Evolutionary conservation across 2,888 invertebrate genomes (phyloP).

Genomic region (Octonoba sinensis): DNA sequence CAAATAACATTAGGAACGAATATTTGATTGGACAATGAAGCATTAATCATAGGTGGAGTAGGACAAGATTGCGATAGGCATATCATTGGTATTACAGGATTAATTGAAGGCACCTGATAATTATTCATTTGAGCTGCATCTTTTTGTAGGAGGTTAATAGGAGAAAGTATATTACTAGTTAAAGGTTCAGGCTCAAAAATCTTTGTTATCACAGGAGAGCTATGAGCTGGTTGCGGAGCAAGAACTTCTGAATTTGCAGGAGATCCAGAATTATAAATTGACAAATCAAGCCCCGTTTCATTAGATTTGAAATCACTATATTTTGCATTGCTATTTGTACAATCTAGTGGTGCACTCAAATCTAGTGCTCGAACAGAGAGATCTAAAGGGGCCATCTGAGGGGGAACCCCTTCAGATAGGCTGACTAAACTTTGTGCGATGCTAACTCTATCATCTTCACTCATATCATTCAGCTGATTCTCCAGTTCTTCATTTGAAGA

Average conservation of each 20-base stretch:
- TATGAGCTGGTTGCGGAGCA: not conserved
- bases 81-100: not conserved
- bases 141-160: too few species aligned
- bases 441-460: slow-evolving; percentile 6
- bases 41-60: not conserved
- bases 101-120: too few species aligned
- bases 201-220: not conserved
- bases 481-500: not conserved
- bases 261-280: not conserved
- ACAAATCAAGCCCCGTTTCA: not conserved
- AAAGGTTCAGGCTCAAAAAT: not conserved
- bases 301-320: not conserved
- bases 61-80: not conserved
- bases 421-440: slow-evolving; percentile 18
- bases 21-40: not conserved
- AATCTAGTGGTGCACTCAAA: slow-evolving; percentile 74
- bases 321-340: not conserved
- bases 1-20: not conserved
- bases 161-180: too few species aligned
- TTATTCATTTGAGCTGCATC: too few species aligned
- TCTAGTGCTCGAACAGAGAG: slow-evolving; percentile 79
- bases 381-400: slow-evolving; percentile 66
- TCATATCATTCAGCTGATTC: not conserved
- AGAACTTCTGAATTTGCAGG: not conserved
- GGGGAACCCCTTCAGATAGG: slow-evolving; percentile 17